Base-by-base conservation (phyloP, 2,888 invertebrate species). In the Apamea epomidion region DNA sequence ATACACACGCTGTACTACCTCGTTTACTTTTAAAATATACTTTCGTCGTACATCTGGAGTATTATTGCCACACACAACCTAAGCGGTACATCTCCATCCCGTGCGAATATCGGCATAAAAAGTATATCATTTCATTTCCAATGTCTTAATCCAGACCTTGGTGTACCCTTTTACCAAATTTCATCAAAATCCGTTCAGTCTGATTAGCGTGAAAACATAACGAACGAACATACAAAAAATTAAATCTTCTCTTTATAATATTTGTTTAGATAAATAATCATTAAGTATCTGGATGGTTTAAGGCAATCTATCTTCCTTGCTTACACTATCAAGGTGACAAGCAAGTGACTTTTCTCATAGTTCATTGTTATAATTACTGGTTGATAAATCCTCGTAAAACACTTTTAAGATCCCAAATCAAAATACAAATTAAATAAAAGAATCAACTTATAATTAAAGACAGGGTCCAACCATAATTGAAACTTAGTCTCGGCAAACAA, bases 401-500 rank as follows among this genome's bases (percentile, higher is more conserved):
- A 74, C 62, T 71, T 68, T 58, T n/a, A 69, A 76, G 37, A 54
- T 71, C 64, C 67, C 54, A 78, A 87, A 86, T 78, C 76, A 81
- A 76, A 29, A 64, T 54, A 45, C 45, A 80, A 87, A 81, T 85
- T n/a, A 84, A 81, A 84, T 70, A 78, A 76, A 81, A 88, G 72
- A 64, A 85, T 67, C 73, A 88, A 79, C 76, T 79, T 81, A 78
- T 74, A 87, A 76, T 81, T 86, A 87, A 87, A 86, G 73, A 81
- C 78, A 37, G 77, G 84, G 64, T 80, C 87, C 78, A 62, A 81
- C 85, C 86, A 77, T 88, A 83, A 88, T 87, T 88, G 82, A 87
- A 90, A 91, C 88, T 89, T 86, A 80, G 85, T 90, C 88, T 89
- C 83, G 83, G 86, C 90, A 86, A 90, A 91, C 92, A 93, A 93